These are phyloP conservation scores for Eupeodes latifasciatus DNA, from an alignment of 2,888 invertebrate species.

Conservation along the genomic window DNA sequence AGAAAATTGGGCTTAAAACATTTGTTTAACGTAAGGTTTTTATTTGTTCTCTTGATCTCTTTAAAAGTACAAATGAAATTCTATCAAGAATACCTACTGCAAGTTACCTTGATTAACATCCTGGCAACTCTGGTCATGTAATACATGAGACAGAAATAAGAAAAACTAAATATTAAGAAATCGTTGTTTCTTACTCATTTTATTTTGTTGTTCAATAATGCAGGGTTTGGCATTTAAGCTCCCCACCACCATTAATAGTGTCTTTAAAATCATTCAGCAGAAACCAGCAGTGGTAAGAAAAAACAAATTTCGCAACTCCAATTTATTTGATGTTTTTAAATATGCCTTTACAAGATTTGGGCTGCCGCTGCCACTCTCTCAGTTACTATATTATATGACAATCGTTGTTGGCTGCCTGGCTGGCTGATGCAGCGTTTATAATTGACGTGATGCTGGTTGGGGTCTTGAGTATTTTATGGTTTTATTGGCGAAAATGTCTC, in stretches of 20 bases:
- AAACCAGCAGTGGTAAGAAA: conserved; percentile 7
- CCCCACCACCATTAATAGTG: background rate
- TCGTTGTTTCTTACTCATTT: conserved; percentile 27
- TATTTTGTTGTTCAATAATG: conserved; percentile 19
- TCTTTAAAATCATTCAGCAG: conserved; percentile 29
- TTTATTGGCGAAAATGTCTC: conserved; percentile 8
- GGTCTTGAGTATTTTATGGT: background rate
- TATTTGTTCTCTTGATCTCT: too few species aligned
- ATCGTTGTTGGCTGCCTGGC: conserved; percentile 1
- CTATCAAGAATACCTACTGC: background rate
- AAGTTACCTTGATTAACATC: background rate
- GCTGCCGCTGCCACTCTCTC: conserved; percentile 46
- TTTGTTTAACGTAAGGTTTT: too few species aligned
- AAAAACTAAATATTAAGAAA: background rate
- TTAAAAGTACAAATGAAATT: too few species aligned
- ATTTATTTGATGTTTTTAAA: conserved; percentile 56
- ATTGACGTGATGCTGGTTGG: conserved; percentile 10
- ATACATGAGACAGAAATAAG: too few species aligned
- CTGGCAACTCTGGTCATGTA: background rate
- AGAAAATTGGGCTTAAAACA: too few species aligned
- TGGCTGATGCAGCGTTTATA: background rate
- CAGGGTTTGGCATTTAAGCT: conserved; percentile 53
- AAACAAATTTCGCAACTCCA: conserved; percentile 54
- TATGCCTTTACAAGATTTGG: conserved; percentile 57
- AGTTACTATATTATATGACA: conserved; percentile 25